Evolutionary conservation across 35 echinoderm and acorn worm species (phyloP).

Genomic region (Ptychodera flava): DNA sequence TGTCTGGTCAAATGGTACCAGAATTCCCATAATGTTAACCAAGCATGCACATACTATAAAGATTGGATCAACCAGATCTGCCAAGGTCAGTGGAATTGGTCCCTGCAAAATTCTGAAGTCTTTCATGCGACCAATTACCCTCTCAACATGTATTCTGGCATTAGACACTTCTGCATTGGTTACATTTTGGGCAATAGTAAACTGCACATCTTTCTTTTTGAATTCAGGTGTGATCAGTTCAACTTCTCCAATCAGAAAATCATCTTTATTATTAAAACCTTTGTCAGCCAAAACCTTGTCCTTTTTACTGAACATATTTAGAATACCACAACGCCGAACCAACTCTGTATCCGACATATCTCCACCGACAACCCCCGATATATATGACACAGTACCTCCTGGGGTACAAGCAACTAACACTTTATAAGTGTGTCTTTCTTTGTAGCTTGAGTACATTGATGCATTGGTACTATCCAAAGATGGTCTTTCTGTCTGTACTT

Average conservation of each 20-base stretch:
- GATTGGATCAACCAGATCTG: slow-evolving; percentile 61
- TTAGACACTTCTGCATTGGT: too few relatives aligned
- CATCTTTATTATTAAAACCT: slow-evolving; percentile 76
- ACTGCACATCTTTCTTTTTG: too few relatives aligned
- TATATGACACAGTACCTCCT: slow-evolving; percentile 55
- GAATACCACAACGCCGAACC: slow-evolving; percentile 33
- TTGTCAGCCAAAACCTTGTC: slow-evolving; percentile 67
- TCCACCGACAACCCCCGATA: slow-evolving; percentile 63
- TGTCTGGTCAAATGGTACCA: slow-evolving; percentile 64
- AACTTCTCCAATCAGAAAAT: slow-evolving; percentile 51
- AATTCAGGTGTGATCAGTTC: slow-evolving; percentile 61
- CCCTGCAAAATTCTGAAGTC: slow-evolving; percentile 59
- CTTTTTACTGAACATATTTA: slow-evolving; percentile 39
- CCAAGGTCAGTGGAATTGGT: slow-evolving; percentile 64
- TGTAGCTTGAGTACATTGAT: slow-evolving; percentile 74
- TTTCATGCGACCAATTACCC: slow-evolving; percentile 66
- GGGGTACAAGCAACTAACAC: slow-evolving; percentile 57
- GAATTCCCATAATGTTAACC: slow-evolving; percentile 53
- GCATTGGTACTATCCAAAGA: slow-evolving; percentile 38
- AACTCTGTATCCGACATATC: slow-evolving; percentile 62
- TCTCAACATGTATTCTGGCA: slow-evolving; percentile 60
- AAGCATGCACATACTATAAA: slow-evolving; percentile 65
- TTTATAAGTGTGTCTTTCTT: slow-evolving; percentile 51
- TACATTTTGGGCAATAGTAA: too few relatives aligned
- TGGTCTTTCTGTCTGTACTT: slow-evolving; percentile 58